Conservation (phyloP, 2,888 invertebrate genomes). For the Diaperis boleti region DNA sequence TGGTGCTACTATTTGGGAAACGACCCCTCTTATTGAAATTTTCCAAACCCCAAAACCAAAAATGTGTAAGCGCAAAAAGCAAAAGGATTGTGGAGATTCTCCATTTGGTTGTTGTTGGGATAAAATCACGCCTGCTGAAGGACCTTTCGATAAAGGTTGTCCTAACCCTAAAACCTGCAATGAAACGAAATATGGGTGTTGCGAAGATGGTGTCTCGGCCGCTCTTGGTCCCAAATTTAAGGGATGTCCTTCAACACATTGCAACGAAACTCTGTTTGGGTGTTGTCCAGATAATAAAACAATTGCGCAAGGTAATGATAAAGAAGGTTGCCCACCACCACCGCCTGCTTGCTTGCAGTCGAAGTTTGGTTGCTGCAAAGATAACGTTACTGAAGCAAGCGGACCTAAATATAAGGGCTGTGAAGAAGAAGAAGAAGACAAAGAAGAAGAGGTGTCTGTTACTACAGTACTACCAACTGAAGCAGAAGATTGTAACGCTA, state of each 20-base stretch:
- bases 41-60: conserved; percentile 66
- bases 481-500: conserved; percentile 67
- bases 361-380: conserved; percentile 88
- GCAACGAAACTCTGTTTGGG: conserved; percentile 85
- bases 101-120: conserved; percentile 90
- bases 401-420: conserved; percentile 60
- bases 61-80: conserved; percentile 72
- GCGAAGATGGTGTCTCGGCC: conserved; percentile 84
- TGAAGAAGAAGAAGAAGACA: conserved; percentile 53
- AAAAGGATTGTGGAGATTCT: conserved; percentile 72
- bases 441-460: background rate
- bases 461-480: conserved; percentile 48
- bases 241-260: conserved; percentile 83
- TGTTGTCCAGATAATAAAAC: conserved; percentile 87
- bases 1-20: conserved; percentile 65
- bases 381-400: conserved; percentile 77
- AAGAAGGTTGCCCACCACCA: conserved; percentile 83
- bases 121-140: conserved; percentile 79
- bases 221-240: conserved; percentile 77
- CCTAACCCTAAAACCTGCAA: conserved; percentile 79
- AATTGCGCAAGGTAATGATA: conserved; percentile 82
- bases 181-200: conserved; percentile 83
- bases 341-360: conserved; percentile 73
- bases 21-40: conserved; percentile 70
- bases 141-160: conserved; percentile 86